Evolutionary conservation across 2,888 invertebrate genomes (phyloP).

Genomic region (Eustalomyia histrio): DNA sequence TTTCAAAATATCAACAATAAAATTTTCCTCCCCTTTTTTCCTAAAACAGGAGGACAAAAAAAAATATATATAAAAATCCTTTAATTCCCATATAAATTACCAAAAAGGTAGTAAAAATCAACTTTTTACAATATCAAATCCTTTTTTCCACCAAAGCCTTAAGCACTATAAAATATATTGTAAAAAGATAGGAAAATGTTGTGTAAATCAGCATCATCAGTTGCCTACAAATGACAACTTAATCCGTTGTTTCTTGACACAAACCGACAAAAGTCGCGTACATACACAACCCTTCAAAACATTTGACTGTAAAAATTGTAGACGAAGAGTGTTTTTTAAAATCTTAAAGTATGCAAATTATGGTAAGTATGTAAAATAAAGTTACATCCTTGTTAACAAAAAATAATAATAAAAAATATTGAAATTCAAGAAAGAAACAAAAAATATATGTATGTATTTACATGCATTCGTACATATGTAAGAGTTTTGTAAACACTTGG

Average conservation of each 20-base stretch:
- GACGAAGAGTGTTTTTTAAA: constrained; percentile 7
- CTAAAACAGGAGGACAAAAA: too few species aligned
- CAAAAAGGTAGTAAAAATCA: constrained; percentile 59
- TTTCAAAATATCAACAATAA: constrained; percentile 2
- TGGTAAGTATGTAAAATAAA: constrained; percentile 54
- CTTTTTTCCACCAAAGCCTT: constrained; percentile 67
- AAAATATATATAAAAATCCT: constrained; percentile 17
- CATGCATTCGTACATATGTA: constrained; percentile 48
- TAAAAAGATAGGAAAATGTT: constrained; percentile 19
- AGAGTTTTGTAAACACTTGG: constrained; percentile 55
- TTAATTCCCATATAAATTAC: constrained; percentile 74
- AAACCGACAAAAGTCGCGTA: constrained; percentile 49
- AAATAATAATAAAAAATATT: constrained; percentile 11
- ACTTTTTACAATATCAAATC: constrained; percentile 44
- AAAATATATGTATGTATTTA: too few species aligned
- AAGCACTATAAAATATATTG: constrained; percentile 29
- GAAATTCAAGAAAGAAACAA: constrained; percentile 19
- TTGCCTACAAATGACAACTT: constrained; percentile 64
- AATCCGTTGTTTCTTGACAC: constrained; percentile 59
- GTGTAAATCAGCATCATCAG: constrained; percentile 62
- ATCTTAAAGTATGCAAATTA: constrained; percentile 51
- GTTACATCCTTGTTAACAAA: constrained; percentile 46
- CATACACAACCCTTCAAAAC: constrained; percentile 38
- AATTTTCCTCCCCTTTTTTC: constrained; percentile 17
- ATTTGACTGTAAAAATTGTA: constrained; percentile 35